phyloP scores from a whole-genome alignment of 2,113 vertebrate genomes.

The human region DNA sequence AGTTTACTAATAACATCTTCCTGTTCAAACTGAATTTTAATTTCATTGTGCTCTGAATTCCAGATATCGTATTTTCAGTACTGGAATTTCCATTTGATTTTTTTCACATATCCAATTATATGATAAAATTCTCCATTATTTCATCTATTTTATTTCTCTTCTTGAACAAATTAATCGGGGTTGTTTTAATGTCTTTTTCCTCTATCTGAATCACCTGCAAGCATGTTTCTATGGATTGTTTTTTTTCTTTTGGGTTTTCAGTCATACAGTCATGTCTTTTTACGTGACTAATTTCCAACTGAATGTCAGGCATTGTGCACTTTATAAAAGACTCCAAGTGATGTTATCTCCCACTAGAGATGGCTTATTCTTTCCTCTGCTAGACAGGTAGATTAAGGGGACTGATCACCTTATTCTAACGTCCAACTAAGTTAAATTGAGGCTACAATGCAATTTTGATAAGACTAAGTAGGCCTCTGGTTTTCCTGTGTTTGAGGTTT shows the following conservation, averaged over 20 bases:
- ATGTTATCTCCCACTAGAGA: background rate
- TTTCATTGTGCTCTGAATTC: conserved; percentile 39
- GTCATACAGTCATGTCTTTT: background rate
- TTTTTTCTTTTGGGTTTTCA: background rate
- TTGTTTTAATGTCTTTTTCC: background rate
- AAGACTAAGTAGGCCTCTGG: background rate
- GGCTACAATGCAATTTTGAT: background rate
- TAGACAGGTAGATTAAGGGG: background rate
- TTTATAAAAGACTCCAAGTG: background rate
- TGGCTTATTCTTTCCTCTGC: background rate
- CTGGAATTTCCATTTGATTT: conserved; percentile 28
- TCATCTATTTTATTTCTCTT: background rate
- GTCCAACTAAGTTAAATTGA: background rate
- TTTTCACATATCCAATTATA: background rate
- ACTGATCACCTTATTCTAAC: background rate
- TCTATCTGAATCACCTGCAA: background rate
- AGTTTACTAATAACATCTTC: background rate
- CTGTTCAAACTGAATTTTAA: background rate
- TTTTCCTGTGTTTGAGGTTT: background rate
- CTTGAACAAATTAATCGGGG: background rate
- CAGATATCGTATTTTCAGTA: background rate
- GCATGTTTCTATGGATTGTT: background rate
- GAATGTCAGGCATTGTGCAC: background rate
- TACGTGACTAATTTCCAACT: background rate
- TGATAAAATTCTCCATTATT: conserved; percentile 31